Percentiles rank a stretch among this genome's conserved stretches.
These are phyloP conservation scores for Homarus gammarus DNA, from an alignment of 2,888 invertebrate genomes.

Conservation along the genomic window DNA sequence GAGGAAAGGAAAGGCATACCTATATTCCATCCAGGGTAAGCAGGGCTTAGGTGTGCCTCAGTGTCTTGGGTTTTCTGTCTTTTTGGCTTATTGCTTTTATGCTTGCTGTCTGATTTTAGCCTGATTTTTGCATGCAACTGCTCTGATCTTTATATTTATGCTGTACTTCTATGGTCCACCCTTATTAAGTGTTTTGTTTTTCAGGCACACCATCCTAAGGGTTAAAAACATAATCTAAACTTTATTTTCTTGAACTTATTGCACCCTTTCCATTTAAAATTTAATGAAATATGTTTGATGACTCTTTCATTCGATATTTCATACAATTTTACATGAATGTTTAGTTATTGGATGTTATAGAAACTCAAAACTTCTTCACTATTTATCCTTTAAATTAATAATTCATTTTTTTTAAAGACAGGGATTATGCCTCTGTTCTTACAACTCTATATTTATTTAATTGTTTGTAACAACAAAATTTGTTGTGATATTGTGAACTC, in stretches of 20 bases:
- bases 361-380: background rate
- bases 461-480: background rate
- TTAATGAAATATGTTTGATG: background rate
- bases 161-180: background rate
- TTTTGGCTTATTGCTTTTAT: background rate
- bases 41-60: slow-evolving; percentile 8
- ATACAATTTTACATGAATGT: background rate
- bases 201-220: background rate
- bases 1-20: slow-evolving; percentile 70
- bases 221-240: background rate
- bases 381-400: background rate
- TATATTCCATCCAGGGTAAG: slow-evolving; percentile 70
- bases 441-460: background rate
- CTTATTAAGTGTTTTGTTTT: background rate
- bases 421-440: background rate
- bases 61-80: background rate
- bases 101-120: background rate
- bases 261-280: background rate
- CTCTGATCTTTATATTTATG: background rate
- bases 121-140: background rate
- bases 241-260: background rate
- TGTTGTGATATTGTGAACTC: background rate
- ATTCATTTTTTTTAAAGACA: background rate
- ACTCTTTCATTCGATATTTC: background rate
- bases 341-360: background rate